Evolutionary conservation across 2,888 invertebrate genomes (phyloP), one percentile per base, ranked within the genome.

Genomic region (Pammene aurita): DNA sequence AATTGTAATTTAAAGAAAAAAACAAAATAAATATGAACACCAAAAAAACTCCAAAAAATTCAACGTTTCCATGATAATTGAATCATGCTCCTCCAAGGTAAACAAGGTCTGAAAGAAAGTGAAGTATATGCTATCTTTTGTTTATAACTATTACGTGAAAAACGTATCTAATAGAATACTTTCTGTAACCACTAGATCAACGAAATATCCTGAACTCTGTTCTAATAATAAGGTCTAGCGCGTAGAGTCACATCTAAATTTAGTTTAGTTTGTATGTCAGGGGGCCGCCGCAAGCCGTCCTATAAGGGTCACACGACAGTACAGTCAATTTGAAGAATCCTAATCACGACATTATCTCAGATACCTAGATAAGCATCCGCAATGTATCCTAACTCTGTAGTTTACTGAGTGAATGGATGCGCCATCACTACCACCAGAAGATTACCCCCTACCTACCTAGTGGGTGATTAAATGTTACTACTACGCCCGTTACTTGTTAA

Each of bases 241-340:
- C 89, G 89, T 88, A 89, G 87, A 87, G 86, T 86, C 87, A 80
- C 76, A 76, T 84, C 89, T 91, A 91, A 88, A 84, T 86, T 87
- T 91, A 92, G 89, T 82, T 77, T 74, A 83, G 83, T 88, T 83
- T 86, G 88, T 90, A 89, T 91, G 91, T 91, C 91, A 90, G 84
- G 89, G 88, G 90, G 90, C 86, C 90, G 87, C 73, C 75, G 72
- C 77, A 77, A 78, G 73, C 81, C 88, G 89, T 87, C 90, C 90
- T 89, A 87, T 79, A 84, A 88, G 88, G 89, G 90, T 89, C 89
- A 89, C 80, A 83, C 81, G 80, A 73, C 50, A 60, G 72, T 26
- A 2, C 42, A n/a, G 16, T 57, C 14, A 34, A 6, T 46, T 10
- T n/a, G 18, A n/a, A 10, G 57, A 46, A 52, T 63, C 34, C 34